Evolutionary conservation across 2,888 invertebrate species (phyloP).

Genomic region (Diarsia rubi): DNA sequence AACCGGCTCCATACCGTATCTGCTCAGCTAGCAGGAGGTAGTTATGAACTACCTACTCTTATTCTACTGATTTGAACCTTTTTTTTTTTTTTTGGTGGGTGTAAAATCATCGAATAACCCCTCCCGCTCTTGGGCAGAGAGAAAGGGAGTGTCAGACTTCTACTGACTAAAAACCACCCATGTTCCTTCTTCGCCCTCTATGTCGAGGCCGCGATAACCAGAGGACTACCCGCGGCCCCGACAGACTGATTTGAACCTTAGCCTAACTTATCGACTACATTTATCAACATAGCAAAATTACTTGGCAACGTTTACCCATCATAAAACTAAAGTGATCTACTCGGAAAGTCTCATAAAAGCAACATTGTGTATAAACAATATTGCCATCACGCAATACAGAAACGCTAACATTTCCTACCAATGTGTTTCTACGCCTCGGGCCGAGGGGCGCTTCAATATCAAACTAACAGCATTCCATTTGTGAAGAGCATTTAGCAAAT

Average conservation of each 20-base stretch:
- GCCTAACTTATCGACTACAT: background rate
- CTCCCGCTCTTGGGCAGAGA: too few relatives aligned
- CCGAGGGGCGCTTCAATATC: background rate
- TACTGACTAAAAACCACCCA: too few relatives aligned
- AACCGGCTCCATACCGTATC: background rate
- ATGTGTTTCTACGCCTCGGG: background rate
- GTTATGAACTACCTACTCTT: too few relatives aligned
- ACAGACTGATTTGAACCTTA: background rate
- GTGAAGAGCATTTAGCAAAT: conserved; percentile 46
- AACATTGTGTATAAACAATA: background rate
- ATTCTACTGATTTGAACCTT: background rate
- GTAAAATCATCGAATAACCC: too few relatives aligned
- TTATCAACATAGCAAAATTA: background rate
- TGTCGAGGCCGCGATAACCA: too few relatives aligned
- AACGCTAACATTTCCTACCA: background rate
- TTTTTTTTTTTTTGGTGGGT: too few relatives aligned
- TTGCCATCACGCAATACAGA: background rate
- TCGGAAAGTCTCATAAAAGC: background rate
- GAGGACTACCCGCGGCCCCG: too few relatives aligned
- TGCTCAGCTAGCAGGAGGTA: background rate
- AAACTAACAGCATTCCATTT: conserved; percentile 23
- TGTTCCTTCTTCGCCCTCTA: too few relatives aligned
- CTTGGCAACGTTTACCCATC: background rate
- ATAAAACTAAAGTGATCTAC: background rate
- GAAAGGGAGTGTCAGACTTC: too few relatives aligned